phyloP scores from a whole-genome alignment of 2,888 invertebrate species.

The Drosophila parthenogenetica region DNA sequence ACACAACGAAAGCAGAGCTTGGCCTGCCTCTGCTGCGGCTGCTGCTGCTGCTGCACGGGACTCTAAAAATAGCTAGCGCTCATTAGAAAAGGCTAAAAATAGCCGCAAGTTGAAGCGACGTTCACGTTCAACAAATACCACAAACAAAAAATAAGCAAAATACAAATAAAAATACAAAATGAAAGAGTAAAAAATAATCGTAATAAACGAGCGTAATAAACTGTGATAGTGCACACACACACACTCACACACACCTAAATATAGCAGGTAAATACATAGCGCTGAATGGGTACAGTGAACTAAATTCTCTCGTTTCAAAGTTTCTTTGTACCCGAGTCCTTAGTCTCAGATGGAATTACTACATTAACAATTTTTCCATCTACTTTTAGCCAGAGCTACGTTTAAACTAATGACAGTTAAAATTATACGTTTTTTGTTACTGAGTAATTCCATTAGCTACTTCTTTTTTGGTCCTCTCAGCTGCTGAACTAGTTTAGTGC shows the following conservation, averaged over 20 bases:
- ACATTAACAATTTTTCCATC: background rate
- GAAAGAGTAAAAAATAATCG: slow-evolving; percentile 30
- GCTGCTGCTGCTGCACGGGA: slow-evolving; percentile 47
- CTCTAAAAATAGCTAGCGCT: slow-evolving; percentile 76
- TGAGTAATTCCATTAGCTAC: background rate
- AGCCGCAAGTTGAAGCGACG: slow-evolving; percentile 55
- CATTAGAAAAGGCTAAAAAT: slow-evolving; percentile 81
- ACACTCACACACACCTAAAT: slow-evolving; percentile 8
- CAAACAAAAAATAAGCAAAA: slow-evolving; percentile 8
- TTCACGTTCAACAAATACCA: slow-evolving; percentile 28
- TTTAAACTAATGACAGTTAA: background rate
- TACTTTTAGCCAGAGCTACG: background rate
- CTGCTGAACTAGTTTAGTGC: slow-evolving; percentile 26
- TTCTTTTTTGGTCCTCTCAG: background rate
- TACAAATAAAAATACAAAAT: slow-evolving; percentile 24
- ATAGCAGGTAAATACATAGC: background rate
- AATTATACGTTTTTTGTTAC: no score
- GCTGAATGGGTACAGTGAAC: slow-evolving; percentile 35
- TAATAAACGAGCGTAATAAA: slow-evolving; percentile 45
- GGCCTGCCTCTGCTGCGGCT: slow-evolving; percentile 33
- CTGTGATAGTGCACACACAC: slow-evolving; percentile 29
- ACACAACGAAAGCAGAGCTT: slow-evolving; percentile 52
- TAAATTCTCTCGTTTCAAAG: slow-evolving; percentile 3
- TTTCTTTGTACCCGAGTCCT: background rate
- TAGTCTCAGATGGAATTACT: slow-evolving; percentile 1